Conservation (phyloP, 2,797 vertebrate species). For the Xyrichtys novacula region DNA sequence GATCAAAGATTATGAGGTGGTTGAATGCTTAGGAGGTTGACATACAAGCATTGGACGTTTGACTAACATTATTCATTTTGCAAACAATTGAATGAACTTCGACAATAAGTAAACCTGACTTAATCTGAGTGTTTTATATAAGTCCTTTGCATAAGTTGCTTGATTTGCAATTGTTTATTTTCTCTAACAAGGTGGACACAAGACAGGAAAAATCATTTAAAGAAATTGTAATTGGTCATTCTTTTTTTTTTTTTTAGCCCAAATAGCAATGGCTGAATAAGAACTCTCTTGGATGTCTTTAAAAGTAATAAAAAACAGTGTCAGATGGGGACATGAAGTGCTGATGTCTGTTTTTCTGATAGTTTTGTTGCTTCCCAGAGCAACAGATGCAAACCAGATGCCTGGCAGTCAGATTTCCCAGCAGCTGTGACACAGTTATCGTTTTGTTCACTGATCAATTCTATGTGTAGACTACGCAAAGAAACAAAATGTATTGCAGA, state of each 20-base stretch:
- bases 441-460: constrained; percentile 5
- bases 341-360: neutral
- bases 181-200: too few species aligned
- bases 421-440: neutral
- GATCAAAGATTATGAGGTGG: too few species aligned
- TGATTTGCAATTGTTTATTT: too few species aligned
- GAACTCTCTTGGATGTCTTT: neutral
- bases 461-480: neutral
- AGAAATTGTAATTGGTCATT: neutral
- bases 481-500: too few species aligned
- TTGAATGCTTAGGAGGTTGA: too few species aligned
- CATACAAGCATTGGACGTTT: too few species aligned
- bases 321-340: neutral
- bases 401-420: neutral
- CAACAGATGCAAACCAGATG: constrained; percentile 36
- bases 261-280: neutral
- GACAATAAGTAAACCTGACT: too few species aligned
- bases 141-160: too few species aligned
- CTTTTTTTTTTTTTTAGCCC: constrained; percentile 1
- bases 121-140: too few species aligned
- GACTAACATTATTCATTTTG: too few species aligned
- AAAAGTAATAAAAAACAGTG: neutral
- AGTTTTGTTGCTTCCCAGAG: constrained; percentile 19
- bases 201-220: too few species aligned
- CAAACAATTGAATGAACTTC: too few species aligned